phyloP scores from a whole-genome alignment of 2,797 vertebrate genomes.

The Allobates femoralis region DNA sequence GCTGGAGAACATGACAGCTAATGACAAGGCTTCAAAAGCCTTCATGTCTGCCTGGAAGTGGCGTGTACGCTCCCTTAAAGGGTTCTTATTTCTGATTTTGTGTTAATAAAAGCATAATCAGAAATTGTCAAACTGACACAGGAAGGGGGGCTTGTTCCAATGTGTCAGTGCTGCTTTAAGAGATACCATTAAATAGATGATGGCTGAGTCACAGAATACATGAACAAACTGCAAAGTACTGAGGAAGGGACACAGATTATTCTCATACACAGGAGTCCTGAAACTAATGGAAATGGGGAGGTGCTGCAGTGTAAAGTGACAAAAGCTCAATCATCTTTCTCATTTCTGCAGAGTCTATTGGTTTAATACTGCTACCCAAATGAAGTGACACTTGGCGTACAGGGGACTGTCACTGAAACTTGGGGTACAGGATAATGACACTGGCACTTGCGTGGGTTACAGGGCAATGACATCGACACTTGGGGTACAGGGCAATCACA shows the following conservation, averaged over 20 bases:
- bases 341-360: too few species aligned
- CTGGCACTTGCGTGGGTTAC: not conserved
- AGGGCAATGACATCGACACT: not conserved
- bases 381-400: not conserved
- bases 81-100: not conserved
- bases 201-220: too few species aligned
- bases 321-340: not conserved
- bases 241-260: too few species aligned
- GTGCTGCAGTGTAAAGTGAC: not conserved
- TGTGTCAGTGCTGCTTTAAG: not conserved
- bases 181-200: not conserved
- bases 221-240: too few species aligned
- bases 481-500: not conserved
- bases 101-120: not conserved
- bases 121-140: not conserved
- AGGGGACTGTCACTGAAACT: not conserved
- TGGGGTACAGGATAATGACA: not conserved
- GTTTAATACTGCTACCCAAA: not conserved
- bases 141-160: not conserved
- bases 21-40: slow-evolving; percentile 15
- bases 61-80: not conserved
- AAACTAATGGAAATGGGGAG: not conserved
- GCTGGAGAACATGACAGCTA: slow-evolving; percentile 34
- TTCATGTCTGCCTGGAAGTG: not conserved
- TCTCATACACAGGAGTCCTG: too few species aligned